Evolutionary conservation across 2,797 vertebrate genomes (phyloP), one percentile per base, ranked within the genome.

Genomic region (Spatula versicolor): DNA sequence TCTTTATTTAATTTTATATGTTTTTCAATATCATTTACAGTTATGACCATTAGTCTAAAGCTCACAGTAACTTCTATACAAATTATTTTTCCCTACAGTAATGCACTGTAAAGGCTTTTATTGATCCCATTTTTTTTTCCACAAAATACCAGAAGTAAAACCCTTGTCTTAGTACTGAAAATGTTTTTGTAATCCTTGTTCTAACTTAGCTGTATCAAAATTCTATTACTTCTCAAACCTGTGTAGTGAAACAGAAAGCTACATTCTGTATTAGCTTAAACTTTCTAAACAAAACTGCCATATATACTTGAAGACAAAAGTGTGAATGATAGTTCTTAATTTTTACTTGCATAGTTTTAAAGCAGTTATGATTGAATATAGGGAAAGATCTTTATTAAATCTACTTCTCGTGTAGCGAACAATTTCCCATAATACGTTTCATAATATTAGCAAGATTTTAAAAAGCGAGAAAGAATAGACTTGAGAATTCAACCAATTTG

Each of bases 1-100:
- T 90, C 93, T 96, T 97, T 97, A 97, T 97, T 97, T 97, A 97
- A 97, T 97, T 97, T 96, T 95, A 93, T 92, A 91, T 96, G 71
- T 74, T 90, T 96, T 96, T 96, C 93, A 93, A 78, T 93, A 92
- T 92, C 73, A 96, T 96, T 96, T 96, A 97, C 68, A 94, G 67
- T 96, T 95, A 94, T 92, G 82, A 78, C 76, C 93, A 96, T 95
- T 95, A 96, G 86, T 95, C 77, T 84, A 83, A 91, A 95, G 78
- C 96, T 97, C 97, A 95, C 89, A 72, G 88, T 93, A 94, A 94
- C 84, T 73, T 82, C 37, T 95, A 59, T 89, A 97, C 79, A 96
- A 97, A 88, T 96, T 96, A 95, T 84, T 95, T 96, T 86, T 41
- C 83, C 52, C 86, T 72, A 16, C 64, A 91, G 55, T 82, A 91